Evolutionary conservation across 2,888 invertebrate genomes (phyloP).

Genomic region (Andrena camellia): DNA sequence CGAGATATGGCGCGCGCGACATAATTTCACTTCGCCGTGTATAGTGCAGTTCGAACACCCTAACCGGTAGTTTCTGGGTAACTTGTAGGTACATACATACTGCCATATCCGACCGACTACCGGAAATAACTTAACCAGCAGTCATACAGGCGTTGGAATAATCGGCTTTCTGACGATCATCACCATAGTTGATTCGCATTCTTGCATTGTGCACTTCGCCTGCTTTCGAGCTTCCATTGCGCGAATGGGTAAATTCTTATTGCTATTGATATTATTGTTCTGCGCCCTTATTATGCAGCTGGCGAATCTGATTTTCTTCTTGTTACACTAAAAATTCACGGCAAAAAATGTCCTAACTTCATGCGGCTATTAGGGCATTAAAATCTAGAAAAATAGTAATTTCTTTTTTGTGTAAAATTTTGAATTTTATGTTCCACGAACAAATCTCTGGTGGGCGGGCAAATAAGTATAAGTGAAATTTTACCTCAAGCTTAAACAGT

Average conservation of each 20-base stretch:
- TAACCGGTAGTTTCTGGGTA: conserved; percentile 28
- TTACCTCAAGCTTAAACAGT: too few species aligned
- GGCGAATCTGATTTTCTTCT: too few species aligned
- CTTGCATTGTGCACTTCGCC: conserved; percentile 5
- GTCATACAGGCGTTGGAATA: conserved; percentile 12
- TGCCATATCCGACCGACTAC: conserved; percentile 23
- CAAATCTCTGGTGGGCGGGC: too few species aligned
- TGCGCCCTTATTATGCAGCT: too few species aligned
- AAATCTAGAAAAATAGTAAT: too few species aligned
- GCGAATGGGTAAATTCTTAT: not conserved
- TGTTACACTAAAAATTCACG: too few species aligned
- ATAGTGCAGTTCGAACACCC: conserved; percentile 13
- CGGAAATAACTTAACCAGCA: conserved; percentile 38
- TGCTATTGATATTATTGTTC: not conserved
- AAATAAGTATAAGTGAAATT: too few species aligned
- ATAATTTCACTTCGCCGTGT: conserved; percentile 34
- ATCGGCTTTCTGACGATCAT: conserved; percentile 12
- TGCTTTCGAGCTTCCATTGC: conserved; percentile 13
- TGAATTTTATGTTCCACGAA: too few species aligned
- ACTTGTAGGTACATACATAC: conserved; percentile 34
- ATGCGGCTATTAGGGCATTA: too few species aligned
- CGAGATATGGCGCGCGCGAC: conserved; percentile 17
- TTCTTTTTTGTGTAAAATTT: too few species aligned
- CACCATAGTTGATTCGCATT: conserved; percentile 18
- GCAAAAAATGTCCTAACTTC: too few species aligned